Evolutionary conservation across 2,113 vertebrate species (phyloP).

Genomic region (Gymnorhina tibicen): DNA sequence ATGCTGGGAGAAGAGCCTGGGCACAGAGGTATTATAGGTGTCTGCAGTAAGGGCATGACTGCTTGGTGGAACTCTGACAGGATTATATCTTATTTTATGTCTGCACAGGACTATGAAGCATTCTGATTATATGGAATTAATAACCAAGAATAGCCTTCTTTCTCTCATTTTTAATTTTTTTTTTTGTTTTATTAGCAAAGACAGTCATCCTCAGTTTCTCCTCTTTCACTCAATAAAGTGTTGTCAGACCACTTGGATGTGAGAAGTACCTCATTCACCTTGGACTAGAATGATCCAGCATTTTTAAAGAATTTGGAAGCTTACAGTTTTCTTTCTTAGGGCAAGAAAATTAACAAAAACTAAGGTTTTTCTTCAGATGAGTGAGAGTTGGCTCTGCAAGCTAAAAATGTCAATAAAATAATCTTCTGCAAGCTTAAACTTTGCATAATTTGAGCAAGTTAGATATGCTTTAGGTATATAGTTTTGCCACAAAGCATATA

Average conservation of each 20-base stretch:
- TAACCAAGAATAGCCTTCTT: background rate
- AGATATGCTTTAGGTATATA: background rate
- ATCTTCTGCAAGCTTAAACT: background rate
- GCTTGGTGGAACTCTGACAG: background rate
- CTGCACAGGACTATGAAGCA: background rate
- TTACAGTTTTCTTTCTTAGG: background rate
- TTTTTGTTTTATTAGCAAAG: background rate
- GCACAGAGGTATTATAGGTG: background rate
- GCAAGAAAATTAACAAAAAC: background rate
- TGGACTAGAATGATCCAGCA: background rate
- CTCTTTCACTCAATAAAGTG: background rate
- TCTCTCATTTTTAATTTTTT: background rate
- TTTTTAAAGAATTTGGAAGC: background rate
- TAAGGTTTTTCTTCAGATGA: background rate
- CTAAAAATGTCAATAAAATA: background rate
- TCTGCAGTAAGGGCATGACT: background rate
- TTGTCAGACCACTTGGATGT: background rate
- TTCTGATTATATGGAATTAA: background rate
- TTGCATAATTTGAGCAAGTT: background rate
- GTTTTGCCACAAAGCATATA: background rate
- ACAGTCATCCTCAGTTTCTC: background rate
- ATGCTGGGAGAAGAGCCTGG: background rate
- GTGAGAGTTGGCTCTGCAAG: background rate
- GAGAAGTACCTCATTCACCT: background rate
- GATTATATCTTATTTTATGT: background rate